These are phyloP conservation scores for Fukomys damarensis DNA, from an alignment of 2,113 vertebrate species.

Conservation along the genomic window DNA sequence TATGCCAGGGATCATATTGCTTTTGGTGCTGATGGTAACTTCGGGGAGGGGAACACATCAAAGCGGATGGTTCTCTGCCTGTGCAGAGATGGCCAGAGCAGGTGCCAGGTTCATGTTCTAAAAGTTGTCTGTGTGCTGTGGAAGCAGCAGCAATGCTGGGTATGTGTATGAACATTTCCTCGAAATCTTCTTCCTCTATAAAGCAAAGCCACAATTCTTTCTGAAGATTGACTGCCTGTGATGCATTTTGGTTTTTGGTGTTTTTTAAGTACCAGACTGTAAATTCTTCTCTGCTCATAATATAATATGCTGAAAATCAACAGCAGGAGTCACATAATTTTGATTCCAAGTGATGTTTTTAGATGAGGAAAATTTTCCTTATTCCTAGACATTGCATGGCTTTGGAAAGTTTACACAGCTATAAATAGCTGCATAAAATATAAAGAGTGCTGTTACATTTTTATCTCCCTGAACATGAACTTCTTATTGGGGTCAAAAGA, in stretches of 20 bases:
- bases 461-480: not conserved
- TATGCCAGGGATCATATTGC: rapidly evolving
- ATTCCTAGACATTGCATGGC: not conserved
- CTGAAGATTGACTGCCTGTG: not conserved
- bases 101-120: not conserved
- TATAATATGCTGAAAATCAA: not conserved
- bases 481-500: not conserved
- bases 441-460: not conserved
- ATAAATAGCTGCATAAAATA: not conserved
- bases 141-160: not conserved
- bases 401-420: not conserved
- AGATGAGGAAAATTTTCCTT: not conserved
- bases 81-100: too few relatives aligned
- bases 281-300: not conserved
- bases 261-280: not conserved
- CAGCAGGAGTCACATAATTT: not conserved
- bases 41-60: not conserved
- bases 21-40: not conserved
- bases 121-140: not conserved
- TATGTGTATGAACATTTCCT: not conserved
- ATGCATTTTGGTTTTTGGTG: too few relatives aligned
- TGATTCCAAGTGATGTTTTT: not conserved
- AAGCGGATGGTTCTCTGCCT: not conserved
- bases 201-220: not conserved
- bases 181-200: not conserved